Base-by-base conservation (phyloP, 2,888 invertebrate genomes). In the Caenorhabditis sp. region DNA sequence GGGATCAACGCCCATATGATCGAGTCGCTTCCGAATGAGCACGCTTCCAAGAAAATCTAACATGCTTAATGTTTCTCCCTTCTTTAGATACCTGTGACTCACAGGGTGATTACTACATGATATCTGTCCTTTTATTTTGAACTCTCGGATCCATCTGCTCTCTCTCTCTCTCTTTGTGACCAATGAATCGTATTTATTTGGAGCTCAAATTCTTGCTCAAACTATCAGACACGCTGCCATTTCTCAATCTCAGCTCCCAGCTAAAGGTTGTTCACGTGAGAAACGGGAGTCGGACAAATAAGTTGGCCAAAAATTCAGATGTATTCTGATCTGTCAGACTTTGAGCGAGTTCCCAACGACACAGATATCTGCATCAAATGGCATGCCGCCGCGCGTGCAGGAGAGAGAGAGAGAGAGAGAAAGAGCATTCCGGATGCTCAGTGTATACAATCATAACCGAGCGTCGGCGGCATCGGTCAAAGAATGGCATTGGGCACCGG, bases 141-240 rank as follows among this genome's bases (percentile, higher is more conserved):
- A 27, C 17, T 17, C 30, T 8, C 15, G 24, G 26, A 2, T 22
- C 15, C 15, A 20, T 50, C 9, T 17, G 2, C 26, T 43, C 20
- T 22, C 2, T n/a, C 17, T 41, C n/a, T 41, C 2, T 26, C 2
- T 32, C 15, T 27, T 8, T 61, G 48, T 56, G 37, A 48, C 24
- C 22, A n/a, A 66, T 66, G 30, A 66, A 66, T 4, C 26, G 27
- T 41, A 68, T 66, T 35, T 68, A 68, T 68, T 68, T 66, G 66
- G 66, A 56, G 35, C 13, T 35, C n/a, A n/a, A n/a, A n/a, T n/a
- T n/a, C n/a, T n/a, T n/a, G n/a, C n/a, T n/a, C n/a, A n/a, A n/a
- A n/a, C n/a, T n/a, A n/a, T n/a, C n/a, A n/a, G n/a, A n/a, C n/a
- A n/a, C n/a, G n/a, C n/a, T n/a, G n/a, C n/a, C n/a, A n/a, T n/a